Evolutionary conservation across 1,140 invertebrate genomes (phyloP).

Genomic region (Drosophila triauraria): DNA sequence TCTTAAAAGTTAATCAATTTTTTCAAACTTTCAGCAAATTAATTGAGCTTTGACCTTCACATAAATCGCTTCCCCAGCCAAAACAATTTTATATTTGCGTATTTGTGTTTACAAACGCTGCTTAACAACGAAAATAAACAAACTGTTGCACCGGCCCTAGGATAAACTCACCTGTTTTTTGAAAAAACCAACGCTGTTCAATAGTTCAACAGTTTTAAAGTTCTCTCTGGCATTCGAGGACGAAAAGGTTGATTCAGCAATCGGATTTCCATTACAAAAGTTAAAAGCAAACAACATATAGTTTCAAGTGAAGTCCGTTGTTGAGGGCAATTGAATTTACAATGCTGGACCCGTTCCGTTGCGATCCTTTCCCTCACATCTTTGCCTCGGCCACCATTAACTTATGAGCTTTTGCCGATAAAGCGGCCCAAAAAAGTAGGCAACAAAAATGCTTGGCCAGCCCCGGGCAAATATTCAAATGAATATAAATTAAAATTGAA

Average conservation of each 20-base stretch:
- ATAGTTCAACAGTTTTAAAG: constrained; percentile 19
- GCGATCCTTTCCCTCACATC: not conserved
- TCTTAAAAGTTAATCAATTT: not conserved
- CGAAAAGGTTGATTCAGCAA: constrained; percentile 7
- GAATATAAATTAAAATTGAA: constrained; percentile 82
- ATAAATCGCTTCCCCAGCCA: not conserved
- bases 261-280: constrained; percentile 27
- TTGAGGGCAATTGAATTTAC: constrained; percentile 34
- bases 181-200: constrained; percentile 31
- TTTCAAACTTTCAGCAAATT: not conserved
- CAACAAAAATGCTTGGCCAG: constrained; percentile 1
- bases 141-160: constrained; percentile 25
- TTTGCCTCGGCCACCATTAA: constrained; percentile 42
- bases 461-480: constrained; percentile 45
- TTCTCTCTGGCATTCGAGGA: not conserved
- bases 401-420: constrained; percentile 65
- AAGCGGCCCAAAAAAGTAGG: constrained; percentile 12
- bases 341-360: not conserved
- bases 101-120: not conserved
- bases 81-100: constrained; percentile 18
- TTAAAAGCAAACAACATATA: constrained; percentile 29
- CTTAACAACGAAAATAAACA: not conserved
- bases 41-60: not conserved
- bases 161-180: not conserved
- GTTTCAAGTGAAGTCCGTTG: constrained; percentile 13